Base-by-base conservation (phyloP, 2,888 invertebrate genomes). In the Sthenelais limicola region DNA sequence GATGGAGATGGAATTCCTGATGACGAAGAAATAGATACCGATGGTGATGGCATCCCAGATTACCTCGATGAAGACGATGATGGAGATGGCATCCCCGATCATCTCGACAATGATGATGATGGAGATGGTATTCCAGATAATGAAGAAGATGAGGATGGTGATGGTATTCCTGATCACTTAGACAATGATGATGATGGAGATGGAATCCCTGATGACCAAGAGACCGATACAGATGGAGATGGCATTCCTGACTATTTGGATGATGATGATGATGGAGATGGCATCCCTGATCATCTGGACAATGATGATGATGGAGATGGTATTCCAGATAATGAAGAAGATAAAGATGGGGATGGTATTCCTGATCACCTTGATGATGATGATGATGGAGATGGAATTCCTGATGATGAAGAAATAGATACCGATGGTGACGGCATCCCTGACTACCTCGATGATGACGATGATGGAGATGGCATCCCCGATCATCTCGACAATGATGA, bases 171-270 rank as follows among this genome's bases (percentile, higher is more conserved):
- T 30, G 74, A 76, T 62, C 4, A 73, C 33, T 12, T 35, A 18
- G 73, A 74, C 28, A 24, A 56, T 21, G 73, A 75, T 67, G 54
- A 51, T 33, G 79, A 78, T 73, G 75, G 72, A 62, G 77, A 85
- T 74, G 86, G 86, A 1, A 83, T 84, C 67, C 84, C 84, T 1
- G 83, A 70, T 43, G 72, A 84, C 62, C 76, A 77, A 43, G 76
- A 76, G 26, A 74, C 83, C 71, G 76, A 80, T 48, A 82, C 82
- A 75, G 80, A 79, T 72, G 83, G 85, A 1, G 84, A 85, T 78
- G 85, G 85, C n/a, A 84, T 86, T 54, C 83, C 85, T n/a, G 84
- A 85, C 75, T 68, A 81, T 54, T 15, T 48, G 24, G 76, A 77
- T 26, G 54, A 71, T 43, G 82, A 82, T 66, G 79, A 77, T 71